Base-by-base conservation (phyloP, 2,888 invertebrate species). In the Drosophila birchii region DNA sequence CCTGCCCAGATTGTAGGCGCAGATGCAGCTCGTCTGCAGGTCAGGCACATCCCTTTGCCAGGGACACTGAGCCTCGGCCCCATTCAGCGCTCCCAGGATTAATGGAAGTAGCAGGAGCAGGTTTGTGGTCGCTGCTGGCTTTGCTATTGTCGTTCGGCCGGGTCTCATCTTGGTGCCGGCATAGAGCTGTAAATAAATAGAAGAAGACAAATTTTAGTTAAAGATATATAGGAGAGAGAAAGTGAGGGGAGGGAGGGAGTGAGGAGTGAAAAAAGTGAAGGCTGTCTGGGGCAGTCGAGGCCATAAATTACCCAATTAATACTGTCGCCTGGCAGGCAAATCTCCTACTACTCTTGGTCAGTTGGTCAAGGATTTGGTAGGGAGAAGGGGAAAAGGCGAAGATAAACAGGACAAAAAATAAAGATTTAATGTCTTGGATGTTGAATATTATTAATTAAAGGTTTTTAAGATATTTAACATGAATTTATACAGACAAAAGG, bases 21-120 rank as follows among this genome's bases (percentile, higher is more conserved):
- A 98, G 71, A 97, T 95, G 92, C 98, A 98, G 51, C 96, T 95
- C 55, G 96, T 94, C 90, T 97, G 96, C 72, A 98, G 94, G 70
- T 96, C 95, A 54, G 94, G 94, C 29, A 95, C 94, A 74, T 96
- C 95, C 69, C 94, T 94, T 85, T 96, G 96, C 97, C 97, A 97
- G 1, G 98, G 97, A 92, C 98, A 98, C 89, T 96, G 96, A 32
- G 49, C 73, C n/a, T 26, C 20, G 14, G 49, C 54, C 34, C 41
- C 26, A 6, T 26, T 49, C 18, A 59, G 39, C 59, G 53, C 18
- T 39, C 51, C 70, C 29, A 80, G 59, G 4, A 88, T 58, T 29
- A 79, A 39, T 20, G 78, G 62, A 45, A 78, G 77, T 54, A 78
- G 51, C 18, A 64, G 57, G 63, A 76, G 78, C 74, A 75, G 78